Conservation (phyloP, 2,888 invertebrate species). For the Apotomis capreana region DNA sequence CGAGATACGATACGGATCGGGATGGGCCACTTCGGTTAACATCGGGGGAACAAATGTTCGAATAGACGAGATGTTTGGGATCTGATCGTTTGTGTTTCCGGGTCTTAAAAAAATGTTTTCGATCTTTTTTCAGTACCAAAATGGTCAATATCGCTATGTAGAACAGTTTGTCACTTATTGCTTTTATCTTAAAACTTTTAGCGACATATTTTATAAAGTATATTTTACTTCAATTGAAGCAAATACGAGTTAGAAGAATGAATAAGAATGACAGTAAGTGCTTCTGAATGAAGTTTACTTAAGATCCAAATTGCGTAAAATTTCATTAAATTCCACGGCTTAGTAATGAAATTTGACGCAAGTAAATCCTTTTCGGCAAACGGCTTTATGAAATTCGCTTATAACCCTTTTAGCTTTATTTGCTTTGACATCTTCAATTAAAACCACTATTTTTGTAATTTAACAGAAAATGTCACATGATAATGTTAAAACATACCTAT, state of each 20-base stretch:
- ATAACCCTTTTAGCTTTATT: slow-evolving; percentile 38
- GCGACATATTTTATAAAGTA: no score
- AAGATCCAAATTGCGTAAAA: slow-evolving; percentile 23
- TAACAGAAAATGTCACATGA: not conserved
- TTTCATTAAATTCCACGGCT: slow-evolving; percentile 37
- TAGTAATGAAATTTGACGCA: slow-evolving; percentile 40
- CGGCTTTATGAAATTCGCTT: slow-evolving; percentile 36
- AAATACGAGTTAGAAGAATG: no score
- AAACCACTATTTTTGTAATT: slow-evolving; percentile 4
- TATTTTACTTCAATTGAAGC: no score
- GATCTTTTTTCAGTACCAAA: not conserved
- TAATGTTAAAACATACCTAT: no score
- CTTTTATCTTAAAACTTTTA: no score
- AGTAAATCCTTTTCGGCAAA: slow-evolving; percentile 38
- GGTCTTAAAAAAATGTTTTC: not conserved
- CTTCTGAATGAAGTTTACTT: slow-evolving; percentile 3
- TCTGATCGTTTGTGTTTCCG: slow-evolving; percentile 12
- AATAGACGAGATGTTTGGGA: slow-evolving; percentile 6
- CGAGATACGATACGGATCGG: slow-evolving; percentile 32
- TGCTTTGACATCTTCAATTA: slow-evolving; percentile 27
- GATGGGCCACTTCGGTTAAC: slow-evolving; percentile 16
- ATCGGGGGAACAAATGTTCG: slow-evolving; percentile 23
- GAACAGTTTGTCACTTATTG: not conserved
- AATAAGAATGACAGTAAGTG: not conserved
- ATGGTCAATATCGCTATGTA: not conserved